phyloP scores from a whole-genome alignment of 2,797 vertebrate species.

The Carcharodon carcharias region DNA sequence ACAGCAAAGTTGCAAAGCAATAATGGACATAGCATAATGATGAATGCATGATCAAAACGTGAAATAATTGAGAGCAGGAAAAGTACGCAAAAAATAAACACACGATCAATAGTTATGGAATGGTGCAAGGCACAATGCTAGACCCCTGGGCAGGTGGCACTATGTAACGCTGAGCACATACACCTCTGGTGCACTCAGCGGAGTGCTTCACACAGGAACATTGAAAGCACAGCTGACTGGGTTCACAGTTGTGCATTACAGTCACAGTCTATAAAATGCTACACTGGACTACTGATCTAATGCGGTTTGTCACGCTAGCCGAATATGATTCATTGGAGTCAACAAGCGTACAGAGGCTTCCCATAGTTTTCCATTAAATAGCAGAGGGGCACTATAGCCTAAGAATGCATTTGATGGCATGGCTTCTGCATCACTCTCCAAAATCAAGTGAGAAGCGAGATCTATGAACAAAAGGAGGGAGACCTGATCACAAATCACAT shows the following conservation, averaged over 20 bases:
- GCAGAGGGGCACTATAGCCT: neutral
- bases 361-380: neutral
- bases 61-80: neutral
- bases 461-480: neutral
- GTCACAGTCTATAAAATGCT: neutral
- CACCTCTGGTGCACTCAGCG: neutral
- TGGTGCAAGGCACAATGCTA: neutral
- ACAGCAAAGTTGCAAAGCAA: neutral
- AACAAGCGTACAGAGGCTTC: slow-evolving; percentile 15
- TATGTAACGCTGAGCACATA: neutral
- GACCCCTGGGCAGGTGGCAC: neutral
- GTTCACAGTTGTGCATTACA: neutral
- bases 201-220: neutral
- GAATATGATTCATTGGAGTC: neutral
- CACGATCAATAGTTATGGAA: neutral
- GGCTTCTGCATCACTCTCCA: neutral
- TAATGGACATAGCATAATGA: neutral
- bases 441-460: neutral
- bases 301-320: neutral
- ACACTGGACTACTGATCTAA: neutral
- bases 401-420: neutral
- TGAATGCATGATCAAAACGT: neutral
- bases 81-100: neutral
- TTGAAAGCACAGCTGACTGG: neutral
- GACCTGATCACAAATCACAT: neutral